Evolutionary conservation across 2,888 invertebrate genomes (phyloP).

Genomic region (Rapana venosa): DNA sequence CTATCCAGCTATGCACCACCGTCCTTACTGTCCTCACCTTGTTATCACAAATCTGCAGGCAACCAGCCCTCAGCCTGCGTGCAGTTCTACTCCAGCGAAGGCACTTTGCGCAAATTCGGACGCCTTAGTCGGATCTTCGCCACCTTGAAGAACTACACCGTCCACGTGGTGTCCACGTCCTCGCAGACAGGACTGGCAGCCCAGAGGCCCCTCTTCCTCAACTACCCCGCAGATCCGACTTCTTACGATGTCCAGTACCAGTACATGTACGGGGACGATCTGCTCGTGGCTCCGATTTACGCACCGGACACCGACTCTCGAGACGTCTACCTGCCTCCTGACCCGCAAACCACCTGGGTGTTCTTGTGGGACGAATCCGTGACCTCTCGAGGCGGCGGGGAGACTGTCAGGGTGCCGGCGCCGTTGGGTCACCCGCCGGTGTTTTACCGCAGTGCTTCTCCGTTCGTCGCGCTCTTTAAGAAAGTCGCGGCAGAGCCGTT

Average conservation of each 20-base stretch:
- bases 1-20: too few relatives aligned
- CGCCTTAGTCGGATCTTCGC: slow-evolving; percentile 62
- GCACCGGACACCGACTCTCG: slow-evolving; percentile 53
- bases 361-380: slow-evolving; percentile 62
- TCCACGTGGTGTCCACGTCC: slow-evolving; percentile 51
- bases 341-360: slow-evolving; percentile 58
- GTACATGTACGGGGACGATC: slow-evolving; percentile 71
- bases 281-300: slow-evolving; percentile 72
- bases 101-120: slow-evolving; percentile 59
- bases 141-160: slow-evolving; percentile 65
- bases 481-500: slow-evolving; percentile 50
- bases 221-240: slow-evolving; percentile 62
- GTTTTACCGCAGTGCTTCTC: slow-evolving; percentile 64
- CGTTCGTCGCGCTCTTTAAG: slow-evolving; percentile 54
- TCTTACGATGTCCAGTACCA: slow-evolving; percentile 61
- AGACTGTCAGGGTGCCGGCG: slow-evolving; percentile 56
- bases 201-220: slow-evolving; percentile 70
- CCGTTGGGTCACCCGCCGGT: slow-evolving; percentile 71
- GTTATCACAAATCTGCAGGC: slow-evolving; percentile 53
- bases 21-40: too few relatives aligned
- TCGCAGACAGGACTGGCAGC: slow-evolving; percentile 64
- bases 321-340: slow-evolving; percentile 66
- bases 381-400: slow-evolving; percentile 48
- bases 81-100: slow-evolving; percentile 63
- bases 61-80: slow-evolving; percentile 65